A percentile compares a stretch with the other conserved stretches of the same genome.
These are phyloP conservation scores for Melieria picta DNA, from an alignment of 2,888 invertebrate genomes.

Conservation along the genomic window DNA sequence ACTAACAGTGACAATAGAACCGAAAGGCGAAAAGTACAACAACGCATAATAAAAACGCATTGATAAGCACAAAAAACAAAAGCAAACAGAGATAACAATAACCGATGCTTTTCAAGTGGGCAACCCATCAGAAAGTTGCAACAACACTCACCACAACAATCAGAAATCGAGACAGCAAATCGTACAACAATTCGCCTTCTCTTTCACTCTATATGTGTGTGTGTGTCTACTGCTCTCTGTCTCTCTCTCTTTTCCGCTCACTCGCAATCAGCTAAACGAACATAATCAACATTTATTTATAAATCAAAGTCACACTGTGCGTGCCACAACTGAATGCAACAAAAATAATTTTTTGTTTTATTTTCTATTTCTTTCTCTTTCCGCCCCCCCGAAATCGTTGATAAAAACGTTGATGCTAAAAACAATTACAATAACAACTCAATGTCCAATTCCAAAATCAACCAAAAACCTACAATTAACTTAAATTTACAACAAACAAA, in stretches of 20 bases:
- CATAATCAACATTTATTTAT: no score
- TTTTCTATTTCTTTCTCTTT: constrained; percentile 30
- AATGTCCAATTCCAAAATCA: neutral
- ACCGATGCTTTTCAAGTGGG: no score
- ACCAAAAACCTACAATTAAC: neutral
- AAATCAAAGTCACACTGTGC: constrained; percentile 25
- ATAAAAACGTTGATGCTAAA: no score
- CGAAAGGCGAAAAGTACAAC: no score
- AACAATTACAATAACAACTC: neutral
- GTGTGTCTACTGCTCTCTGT: constrained; percentile 1
- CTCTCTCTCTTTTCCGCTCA: neutral
- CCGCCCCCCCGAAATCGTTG: constrained; percentile 2
- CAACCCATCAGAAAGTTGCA: no score
- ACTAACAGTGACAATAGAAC: no score
- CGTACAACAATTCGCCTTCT: constrained; percentile 8
- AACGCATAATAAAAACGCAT: no score
- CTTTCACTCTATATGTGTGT: neutral
- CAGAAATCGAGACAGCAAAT: neutral
- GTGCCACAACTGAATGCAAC: constrained; percentile 17
- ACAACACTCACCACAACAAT: neutral
- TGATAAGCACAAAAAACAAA: no score
- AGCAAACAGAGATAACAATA: no score
- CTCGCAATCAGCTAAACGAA: no score
- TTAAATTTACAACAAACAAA: neutral
- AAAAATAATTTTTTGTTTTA: constrained; percentile 24